Conservation (phyloP, 2,797 vertebrate genomes). For the Enteromius trimaculatus region DNA sequence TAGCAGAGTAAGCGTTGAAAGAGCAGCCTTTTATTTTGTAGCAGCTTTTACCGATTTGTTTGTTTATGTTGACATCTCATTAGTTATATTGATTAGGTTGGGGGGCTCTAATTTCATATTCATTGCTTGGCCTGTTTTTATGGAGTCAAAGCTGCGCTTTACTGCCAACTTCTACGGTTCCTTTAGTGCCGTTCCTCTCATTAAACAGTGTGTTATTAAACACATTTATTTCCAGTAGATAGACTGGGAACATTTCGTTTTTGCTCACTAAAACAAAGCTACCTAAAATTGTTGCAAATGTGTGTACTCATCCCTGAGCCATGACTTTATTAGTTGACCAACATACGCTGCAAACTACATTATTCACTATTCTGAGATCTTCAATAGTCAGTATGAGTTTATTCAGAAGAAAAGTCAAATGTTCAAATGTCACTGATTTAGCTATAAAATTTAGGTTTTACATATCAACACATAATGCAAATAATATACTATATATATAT, state of each 20-base stretch:
- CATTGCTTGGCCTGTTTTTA: slow-evolving; percentile 38
- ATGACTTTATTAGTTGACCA: slow-evolving; percentile 28
- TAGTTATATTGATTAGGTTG: slow-evolving; percentile 56
- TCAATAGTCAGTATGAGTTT: neutral
- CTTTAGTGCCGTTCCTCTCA: slow-evolving; percentile 36
- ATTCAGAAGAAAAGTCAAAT: neutral
- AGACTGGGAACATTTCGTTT: neutral
- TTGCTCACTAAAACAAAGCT: slow-evolving; percentile 26
- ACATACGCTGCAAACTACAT: neutral
- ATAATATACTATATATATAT: too few relatives aligned
- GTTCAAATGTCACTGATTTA: neutral
- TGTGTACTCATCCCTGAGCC: slow-evolving; percentile 4
- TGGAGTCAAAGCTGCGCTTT: slow-evolving; percentile 46
- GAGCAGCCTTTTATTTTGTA: slow-evolving; percentile 30
- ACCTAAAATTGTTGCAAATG: slow-evolving; percentile 11
- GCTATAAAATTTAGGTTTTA: too few relatives aligned
- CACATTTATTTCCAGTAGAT: slow-evolving; percentile 40
- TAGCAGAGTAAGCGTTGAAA: slow-evolving; percentile 40
- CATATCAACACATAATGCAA: too few relatives aligned
- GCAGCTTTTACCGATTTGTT: slow-evolving; percentile 48
- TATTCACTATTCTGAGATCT: neutral
- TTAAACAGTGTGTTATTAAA: slow-evolving; percentile 48
- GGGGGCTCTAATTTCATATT: slow-evolving; percentile 51
- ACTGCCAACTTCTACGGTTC: slow-evolving; percentile 24
- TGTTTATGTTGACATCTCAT: slow-evolving; percentile 57